Evolutionary conservation across 1,140 invertebrate genomes (phyloP).

Genomic region (Papilio polytes): DNA sequence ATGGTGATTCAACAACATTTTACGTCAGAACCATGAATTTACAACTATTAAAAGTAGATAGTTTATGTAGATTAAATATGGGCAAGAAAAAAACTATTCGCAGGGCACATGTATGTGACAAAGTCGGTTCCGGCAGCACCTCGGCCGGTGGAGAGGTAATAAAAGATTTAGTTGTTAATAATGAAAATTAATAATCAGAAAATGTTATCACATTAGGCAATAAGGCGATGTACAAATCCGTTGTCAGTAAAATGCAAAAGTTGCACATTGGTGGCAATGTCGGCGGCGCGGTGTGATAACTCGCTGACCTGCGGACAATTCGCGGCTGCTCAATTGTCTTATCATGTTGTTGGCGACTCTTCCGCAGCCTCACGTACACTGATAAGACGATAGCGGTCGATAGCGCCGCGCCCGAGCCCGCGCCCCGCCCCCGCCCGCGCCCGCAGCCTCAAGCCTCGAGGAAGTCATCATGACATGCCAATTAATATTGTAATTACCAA

Average conservation of each 20-base stretch:
- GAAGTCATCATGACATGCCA: neutral
- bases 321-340: neutral
- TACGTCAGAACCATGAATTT: neutral
- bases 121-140: too few species aligned
- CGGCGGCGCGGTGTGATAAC: neutral
- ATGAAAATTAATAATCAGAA: too few species aligned
- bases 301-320: constrained; percentile 11
- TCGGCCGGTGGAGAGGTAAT: too few species aligned
- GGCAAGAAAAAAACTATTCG: too few species aligned
- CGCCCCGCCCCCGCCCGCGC: neutral
- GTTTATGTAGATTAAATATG: too few species aligned
- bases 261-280: neutral
- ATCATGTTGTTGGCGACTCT: neutral
- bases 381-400: constrained; percentile 31
- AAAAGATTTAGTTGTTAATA: too few species aligned
- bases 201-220: too few species aligned
- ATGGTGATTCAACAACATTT: neutral
- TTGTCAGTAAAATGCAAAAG: neutral
- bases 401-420: neutral
- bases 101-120: too few species aligned
- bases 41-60: too few species aligned
- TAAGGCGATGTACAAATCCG: too few species aligned
- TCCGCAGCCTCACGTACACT: constrained; percentile 44
- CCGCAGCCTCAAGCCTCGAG: neutral
- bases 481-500: neutral